Base-by-base conservation (phyloP, 2,113 vertebrate species). In the Triplophysa rosa region DNA sequence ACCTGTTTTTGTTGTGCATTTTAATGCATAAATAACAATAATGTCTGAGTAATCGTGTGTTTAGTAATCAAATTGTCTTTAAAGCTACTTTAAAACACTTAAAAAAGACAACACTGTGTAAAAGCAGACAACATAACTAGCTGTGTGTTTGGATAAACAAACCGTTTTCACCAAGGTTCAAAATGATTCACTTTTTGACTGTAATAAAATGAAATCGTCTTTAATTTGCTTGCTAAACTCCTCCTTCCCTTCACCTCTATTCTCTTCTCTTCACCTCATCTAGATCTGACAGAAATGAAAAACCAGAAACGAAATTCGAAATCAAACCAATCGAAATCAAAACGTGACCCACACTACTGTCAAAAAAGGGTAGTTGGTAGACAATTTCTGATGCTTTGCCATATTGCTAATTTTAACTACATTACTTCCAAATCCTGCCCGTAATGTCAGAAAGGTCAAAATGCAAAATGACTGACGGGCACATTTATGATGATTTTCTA, bases 171-270 rank as follows among this genome's bases (percentile, higher is more conserved):
- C 67, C 52, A 45, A 72, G 68, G 59, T 45, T 72, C 78, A 80
- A 80, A 79, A 17, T 26, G 2, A 65, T 71, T 61, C 45, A 52
- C n/a, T 52, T 64, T 79, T 63, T 71, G 67, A 71, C 42, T 8
- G 2, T 54, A 23, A 70, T 63, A 64, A n/a, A n/a, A n/a, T n/a
- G 67, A 49, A 79, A 70, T 62, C 4, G 26, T 33, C 26, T 79
- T 79, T 70, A 17, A 79, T 79, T 79, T 59, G 58, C 66, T 37
- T 79, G 56, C 52, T 72, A 56, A 72, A 40, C 54, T 7, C 45
- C 45, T 10, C 10, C 49, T 33, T 10, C 11, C 29, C 49, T 19
- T 33, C 67, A 54, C 11, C 5, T 70, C 37, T 4, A 67, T 66
- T 77, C 24, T 24, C 24, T 24, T 29, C 26, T 29, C 26, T 59